Conservation (phyloP, 2,797 vertebrate species). For the Myiotriccus ornatus region DNA sequence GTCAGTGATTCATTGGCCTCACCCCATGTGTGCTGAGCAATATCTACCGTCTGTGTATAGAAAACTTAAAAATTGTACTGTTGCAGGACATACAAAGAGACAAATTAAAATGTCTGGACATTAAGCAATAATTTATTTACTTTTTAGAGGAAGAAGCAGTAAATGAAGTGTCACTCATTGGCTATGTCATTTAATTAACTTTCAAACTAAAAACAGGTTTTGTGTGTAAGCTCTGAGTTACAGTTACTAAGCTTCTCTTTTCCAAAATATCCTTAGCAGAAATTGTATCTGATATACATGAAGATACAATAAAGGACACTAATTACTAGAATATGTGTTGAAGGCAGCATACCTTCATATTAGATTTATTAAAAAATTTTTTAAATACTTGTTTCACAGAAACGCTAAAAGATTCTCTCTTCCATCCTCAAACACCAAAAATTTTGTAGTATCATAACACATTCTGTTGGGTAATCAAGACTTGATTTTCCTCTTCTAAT, state of each 20-base stretch:
- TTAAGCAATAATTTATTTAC: background rate
- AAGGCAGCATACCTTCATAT: background rate
- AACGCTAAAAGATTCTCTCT: background rate
- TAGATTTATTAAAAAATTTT: background rate
- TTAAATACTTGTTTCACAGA: background rate
- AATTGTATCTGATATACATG: background rate
- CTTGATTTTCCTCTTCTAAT: background rate
- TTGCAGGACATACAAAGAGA: background rate
- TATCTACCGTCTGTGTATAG: background rate
- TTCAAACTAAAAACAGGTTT: background rate
- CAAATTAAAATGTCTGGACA: background rate
- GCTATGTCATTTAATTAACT: background rate
- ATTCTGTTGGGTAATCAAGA: background rate
- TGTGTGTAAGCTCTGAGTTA: background rate
- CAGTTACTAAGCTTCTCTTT: background rate
- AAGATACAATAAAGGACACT: background rate
- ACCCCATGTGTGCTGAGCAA: background rate
- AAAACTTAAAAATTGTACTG: background rate
- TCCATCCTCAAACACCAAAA: background rate
- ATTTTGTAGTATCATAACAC: background rate
- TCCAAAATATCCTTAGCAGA: background rate
- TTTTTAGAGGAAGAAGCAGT: background rate
- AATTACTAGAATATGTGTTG: background rate
- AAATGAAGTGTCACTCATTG: background rate
- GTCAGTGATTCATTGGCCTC: background rate